These are phyloP conservation scores for Bos taurus DNA, from an alignment of 2,113 vertebrate species.

Conservation along the genomic window ARS-UCD2.0 NC_037335.1:55575501-55576000, in stretches of 20 bases:
- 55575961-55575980: slow-evolving; percentile 83
- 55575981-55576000: background rate
- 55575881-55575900: slow-evolving; percentile 73
- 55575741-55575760: slow-evolving; percentile 60
- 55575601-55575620: slow-evolving; percentile 55
- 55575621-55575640: slow-evolving; percentile 42
- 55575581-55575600: slow-evolving; percentile 74
- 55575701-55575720: slow-evolving; percentile 65
- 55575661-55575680: slow-evolving; percentile 22
- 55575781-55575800: slow-evolving; percentile 66
- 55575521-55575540: slow-evolving; percentile 69
- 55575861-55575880: slow-evolving; percentile 76
- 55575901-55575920: slow-evolving; percentile 26
- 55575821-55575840: slow-evolving; percentile 87
- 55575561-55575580: slow-evolving; percentile 81
- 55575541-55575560: slow-evolving; percentile 80
- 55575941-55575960: background rate
- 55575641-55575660: slow-evolving; percentile 26
- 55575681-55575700: background rate
- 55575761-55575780: slow-evolving; percentile 43
- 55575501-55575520: slow-evolving; percentile 74
- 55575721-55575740: slow-evolving; percentile 61
- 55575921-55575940: slow-evolving; percentile 56
- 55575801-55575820: slow-evolving; percentile 99
- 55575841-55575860: slow-evolving; percentile 84